Conservation (phyloP, 2,113 vertebrate genomes). For the Siniperca knerii region DNA sequence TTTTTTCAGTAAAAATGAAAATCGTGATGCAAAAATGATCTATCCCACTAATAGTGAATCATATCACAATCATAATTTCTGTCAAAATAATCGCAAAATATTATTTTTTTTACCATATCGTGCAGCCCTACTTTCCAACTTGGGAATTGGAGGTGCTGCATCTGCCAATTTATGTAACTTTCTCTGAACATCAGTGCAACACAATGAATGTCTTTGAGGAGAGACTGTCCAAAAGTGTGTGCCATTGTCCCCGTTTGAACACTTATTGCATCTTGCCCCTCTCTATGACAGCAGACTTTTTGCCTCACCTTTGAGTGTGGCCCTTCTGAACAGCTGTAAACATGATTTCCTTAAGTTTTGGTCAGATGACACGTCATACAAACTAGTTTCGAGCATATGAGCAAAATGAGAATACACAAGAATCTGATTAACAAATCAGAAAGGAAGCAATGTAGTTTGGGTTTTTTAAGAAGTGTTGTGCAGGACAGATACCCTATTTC, state of each 20-base stretch:
- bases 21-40: no score
- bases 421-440: background rate
- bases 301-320: background rate
- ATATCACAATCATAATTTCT: no score
- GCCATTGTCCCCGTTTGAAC: background rate
- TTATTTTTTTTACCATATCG: no score
- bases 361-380: no score
- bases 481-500: background rate
- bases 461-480: background rate
- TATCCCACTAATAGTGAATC: no score
- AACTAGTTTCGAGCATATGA: background rate
- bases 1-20: no score
- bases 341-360: background rate
- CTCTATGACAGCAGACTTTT: background rate
- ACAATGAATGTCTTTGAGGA: background rate
- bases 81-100: no score
- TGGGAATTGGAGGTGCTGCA: background rate
- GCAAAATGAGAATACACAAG: background rate
- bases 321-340: background rate
- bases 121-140: background rate
- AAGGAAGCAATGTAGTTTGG: background rate
- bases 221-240: no score
- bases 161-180: background rate
- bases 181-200: background rate
- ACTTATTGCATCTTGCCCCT: background rate